Evolutionary conservation across 2,797 vertebrate genomes (phyloP), one percentile per base, ranked within the genome.

Genomic region (Mallotus villosus): DNA sequence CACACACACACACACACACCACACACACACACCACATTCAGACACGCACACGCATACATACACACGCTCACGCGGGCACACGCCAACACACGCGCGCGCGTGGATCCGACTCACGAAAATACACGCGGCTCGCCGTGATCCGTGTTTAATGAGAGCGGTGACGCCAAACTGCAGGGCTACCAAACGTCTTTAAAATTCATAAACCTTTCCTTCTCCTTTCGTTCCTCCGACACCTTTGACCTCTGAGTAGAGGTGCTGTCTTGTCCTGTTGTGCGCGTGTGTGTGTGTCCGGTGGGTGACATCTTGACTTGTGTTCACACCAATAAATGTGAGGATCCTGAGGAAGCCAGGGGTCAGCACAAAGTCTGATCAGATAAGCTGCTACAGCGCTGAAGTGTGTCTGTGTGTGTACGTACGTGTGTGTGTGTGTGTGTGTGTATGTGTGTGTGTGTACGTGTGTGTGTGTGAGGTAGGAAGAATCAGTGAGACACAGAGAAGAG

Each of bases 11-110:
- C 62, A 55, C 58, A 57, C 17, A 27, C 46, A 34, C 74, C 6
- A 78, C 46, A 78, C n/a, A 89, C 87, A 92, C 82, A 85, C 89
- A 83, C 75, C 70, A 78, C 77, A 80, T 58, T 78, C 80, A 77
- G 60, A 58, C 21, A 19, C 27, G n/a, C 53, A 62, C 46, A 58
- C n/a, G 21, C 19, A 27, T 3, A 6, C 19, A 11, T 27, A 66
- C 25, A 37, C 27, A 16, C 34, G 41, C n/a, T 21, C n/a, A n/a
- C 58, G 66, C 34, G 6, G 34, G 34, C 34, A 37, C 34, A 7
- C 34, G 34, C 34, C 3, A 11, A 41, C 53, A 3, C 53, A 57
- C 53, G 17, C 53, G 5, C 53, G 5, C 9, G 21, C 7, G 7
- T 41, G 37, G 37, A 41, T 5, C 9, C 37, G 37, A 11, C 37